Conservation (phyloP, 2,797 vertebrate genomes). For the Clarias fuscus region DNA sequence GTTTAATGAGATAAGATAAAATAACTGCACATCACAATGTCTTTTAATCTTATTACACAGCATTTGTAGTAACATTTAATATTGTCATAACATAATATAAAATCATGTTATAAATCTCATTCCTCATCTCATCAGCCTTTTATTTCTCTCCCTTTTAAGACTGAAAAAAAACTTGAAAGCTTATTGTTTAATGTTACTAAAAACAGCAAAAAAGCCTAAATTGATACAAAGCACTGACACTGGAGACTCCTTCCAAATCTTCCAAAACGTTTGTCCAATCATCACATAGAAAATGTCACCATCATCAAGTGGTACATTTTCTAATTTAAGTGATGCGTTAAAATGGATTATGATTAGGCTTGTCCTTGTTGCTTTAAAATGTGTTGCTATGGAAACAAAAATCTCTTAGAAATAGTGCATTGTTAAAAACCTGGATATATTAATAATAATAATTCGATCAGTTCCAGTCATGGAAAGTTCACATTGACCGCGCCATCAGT, state of each 20-base stretch:
- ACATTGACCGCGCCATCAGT: background rate
- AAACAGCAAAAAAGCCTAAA: background rate
- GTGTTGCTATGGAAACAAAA: background rate
- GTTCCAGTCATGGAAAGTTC: background rate
- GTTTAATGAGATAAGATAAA: too few relatives aligned
- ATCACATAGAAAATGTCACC: background rate
- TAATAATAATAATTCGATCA: background rate
- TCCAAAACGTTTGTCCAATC: background rate
- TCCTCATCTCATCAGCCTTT: background rate
- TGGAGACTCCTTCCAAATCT: background rate
- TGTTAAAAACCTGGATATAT: background rate
- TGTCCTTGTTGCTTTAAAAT: background rate
- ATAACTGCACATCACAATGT: background rate
- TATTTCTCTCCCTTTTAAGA: background rate
- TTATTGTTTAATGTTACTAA: background rate
- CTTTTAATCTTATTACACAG: background rate
- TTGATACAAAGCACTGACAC: background rate
- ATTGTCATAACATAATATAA: too few relatives aligned
- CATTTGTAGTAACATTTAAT: too few relatives aligned
- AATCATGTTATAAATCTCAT: background rate
- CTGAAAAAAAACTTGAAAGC: background rate
- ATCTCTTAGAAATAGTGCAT: background rate
- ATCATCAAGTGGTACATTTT: background rate
- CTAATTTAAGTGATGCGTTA: too few relatives aligned
- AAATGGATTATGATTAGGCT: background rate